These are phyloP conservation scores for Tetanocera ferruginea DNA, from an alignment of 2,888 invertebrate species.

Conservation along the genomic window DNA sequence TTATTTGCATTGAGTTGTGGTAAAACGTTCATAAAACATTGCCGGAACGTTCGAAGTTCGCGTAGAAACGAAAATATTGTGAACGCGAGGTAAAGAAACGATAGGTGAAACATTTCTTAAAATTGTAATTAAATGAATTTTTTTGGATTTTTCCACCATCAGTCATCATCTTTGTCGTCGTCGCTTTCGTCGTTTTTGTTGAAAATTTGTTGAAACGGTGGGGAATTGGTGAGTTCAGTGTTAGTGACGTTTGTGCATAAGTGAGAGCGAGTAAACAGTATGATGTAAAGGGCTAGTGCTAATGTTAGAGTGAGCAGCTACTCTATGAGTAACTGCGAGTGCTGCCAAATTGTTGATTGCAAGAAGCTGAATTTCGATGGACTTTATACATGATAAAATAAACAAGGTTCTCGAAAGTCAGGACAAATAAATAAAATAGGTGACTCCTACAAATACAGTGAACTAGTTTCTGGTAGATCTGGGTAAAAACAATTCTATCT, in stretches of 20 bases:
- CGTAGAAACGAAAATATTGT: not conserved
- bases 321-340: not conserved
- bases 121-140: constrained; percentile 11
- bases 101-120: constrained; percentile 22
- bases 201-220: not conserved
- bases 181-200: not conserved
- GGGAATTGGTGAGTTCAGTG: not conserved
- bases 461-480: too few relatives aligned
- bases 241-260: not conserved
- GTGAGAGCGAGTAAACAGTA: constrained; percentile 8
- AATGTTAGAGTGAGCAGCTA: not conserved
- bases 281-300: not conserved
- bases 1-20: not conserved
- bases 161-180: constrained; percentile 4
- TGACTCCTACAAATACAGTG: too few relatives aligned
- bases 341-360: not conserved
- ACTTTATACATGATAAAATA: not conserved
- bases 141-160: constrained; percentile 16
- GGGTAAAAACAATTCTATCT: too few relatives aligned
- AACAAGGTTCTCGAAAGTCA: too few relatives aligned
- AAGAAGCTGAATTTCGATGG: not conserved
- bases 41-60: not conserved
- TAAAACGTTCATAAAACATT: not conserved
- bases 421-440: too few relatives aligned
- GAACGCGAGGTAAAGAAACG: not conserved